Conservation (phyloP, 2,797 vertebrate species). For the Catharus ustulatus region DNA sequence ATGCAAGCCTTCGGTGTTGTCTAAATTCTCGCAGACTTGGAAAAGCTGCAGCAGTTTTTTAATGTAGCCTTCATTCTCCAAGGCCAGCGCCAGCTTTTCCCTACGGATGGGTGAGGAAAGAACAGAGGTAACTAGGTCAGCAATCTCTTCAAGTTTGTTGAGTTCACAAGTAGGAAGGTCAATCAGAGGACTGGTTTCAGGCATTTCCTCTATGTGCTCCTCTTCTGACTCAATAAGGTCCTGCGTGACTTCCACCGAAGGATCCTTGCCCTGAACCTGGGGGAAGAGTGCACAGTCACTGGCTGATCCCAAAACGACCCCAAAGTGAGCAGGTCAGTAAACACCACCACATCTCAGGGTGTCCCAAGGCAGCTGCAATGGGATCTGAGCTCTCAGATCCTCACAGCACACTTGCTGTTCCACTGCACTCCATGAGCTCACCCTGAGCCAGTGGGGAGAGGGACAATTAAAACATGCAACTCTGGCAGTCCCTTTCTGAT, state of each 20-base stretch:
- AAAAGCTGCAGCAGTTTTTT: slow-evolving; percentile 97
- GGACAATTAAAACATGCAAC: not conserved
- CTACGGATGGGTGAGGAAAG: slow-evolving; percentile 96
- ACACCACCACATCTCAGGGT: not conserved
- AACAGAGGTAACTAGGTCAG: slow-evolving; percentile 96
- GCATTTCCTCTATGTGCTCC: slow-evolving; percentile 96
- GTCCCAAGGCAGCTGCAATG: not conserved
- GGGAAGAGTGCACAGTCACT: slow-evolving; percentile 8
- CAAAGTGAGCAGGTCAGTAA: not conserved
- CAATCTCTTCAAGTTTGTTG: slow-evolving; percentile 95
- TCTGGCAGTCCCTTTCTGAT: not conserved
- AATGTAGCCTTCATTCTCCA: slow-evolving; percentile 96
- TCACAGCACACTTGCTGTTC: not conserved
- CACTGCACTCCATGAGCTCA: not conserved
- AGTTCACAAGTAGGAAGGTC: slow-evolving; percentile 95
- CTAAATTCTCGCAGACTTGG: slow-evolving; percentile 94
- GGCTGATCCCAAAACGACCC: not conserved
- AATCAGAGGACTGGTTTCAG: slow-evolving; percentile 93
- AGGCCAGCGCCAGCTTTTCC: slow-evolving; percentile 94
- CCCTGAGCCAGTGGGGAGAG: not conserved
- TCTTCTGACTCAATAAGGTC: slow-evolving; percentile 98
- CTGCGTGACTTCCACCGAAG: slow-evolving; percentile 96
- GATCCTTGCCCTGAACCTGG: slow-evolving; percentile 98
- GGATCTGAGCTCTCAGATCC: not conserved
- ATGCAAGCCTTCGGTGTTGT: slow-evolving; percentile 95